Percentiles rank a stretch among this genome's conserved stretches.
phyloP scores from a whole-genome alignment of 2,797 vertebrate species.

The Borostomias antarcticus region DNA sequence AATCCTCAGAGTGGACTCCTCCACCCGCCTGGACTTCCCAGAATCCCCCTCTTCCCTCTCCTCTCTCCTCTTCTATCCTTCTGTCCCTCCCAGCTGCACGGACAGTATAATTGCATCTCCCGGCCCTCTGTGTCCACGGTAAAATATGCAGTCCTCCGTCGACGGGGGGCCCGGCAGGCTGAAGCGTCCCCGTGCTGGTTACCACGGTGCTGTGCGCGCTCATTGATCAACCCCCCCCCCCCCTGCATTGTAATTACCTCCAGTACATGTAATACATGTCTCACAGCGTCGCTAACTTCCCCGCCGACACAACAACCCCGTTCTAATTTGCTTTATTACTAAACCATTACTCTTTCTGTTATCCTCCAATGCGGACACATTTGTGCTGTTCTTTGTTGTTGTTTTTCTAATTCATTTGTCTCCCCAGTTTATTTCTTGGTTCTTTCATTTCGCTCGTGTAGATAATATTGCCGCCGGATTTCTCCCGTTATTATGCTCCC shows the following conservation, averaged over 20 bases:
- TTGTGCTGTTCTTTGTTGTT: slow-evolving; percentile 28
- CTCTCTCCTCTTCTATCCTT: slow-evolving; percentile 13
- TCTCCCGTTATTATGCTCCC: slow-evolving; percentile 24
- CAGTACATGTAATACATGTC: slow-evolving; percentile 7
- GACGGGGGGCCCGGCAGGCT: slow-evolving; percentile 45
- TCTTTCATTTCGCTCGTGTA: slow-evolving; percentile 48
- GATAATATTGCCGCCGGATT: slow-evolving; percentile 36
- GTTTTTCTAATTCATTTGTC: slow-evolving; percentile 29
- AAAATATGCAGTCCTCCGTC: slow-evolving; percentile 56
- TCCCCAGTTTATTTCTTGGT: slow-evolving; percentile 31
- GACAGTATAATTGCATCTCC: slow-evolving; percentile 62
- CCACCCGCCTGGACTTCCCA: too few relatives aligned
- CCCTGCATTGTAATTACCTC: slow-evolving; percentile 44
- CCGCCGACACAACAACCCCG: neutral
- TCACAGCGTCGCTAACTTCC: slow-evolving; percentile 37
- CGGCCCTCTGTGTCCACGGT: slow-evolving; percentile 62
- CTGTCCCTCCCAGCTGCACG: slow-evolving; percentile 44
- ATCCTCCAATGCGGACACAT: slow-evolving; percentile 1
- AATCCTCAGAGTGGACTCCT: too few relatives aligned
- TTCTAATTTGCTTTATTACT: slow-evolving; percentile 16
- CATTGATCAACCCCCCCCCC: slow-evolving; percentile 29
- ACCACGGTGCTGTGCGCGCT: slow-evolving; percentile 53
- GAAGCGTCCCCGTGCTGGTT: slow-evolving; percentile 49
- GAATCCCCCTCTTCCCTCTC: too few relatives aligned
- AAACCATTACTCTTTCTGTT: slow-evolving; percentile 24